Evolutionary conservation across 2,888 invertebrate genomes (phyloP).

Genomic region (Neelides folsomi): DNA sequence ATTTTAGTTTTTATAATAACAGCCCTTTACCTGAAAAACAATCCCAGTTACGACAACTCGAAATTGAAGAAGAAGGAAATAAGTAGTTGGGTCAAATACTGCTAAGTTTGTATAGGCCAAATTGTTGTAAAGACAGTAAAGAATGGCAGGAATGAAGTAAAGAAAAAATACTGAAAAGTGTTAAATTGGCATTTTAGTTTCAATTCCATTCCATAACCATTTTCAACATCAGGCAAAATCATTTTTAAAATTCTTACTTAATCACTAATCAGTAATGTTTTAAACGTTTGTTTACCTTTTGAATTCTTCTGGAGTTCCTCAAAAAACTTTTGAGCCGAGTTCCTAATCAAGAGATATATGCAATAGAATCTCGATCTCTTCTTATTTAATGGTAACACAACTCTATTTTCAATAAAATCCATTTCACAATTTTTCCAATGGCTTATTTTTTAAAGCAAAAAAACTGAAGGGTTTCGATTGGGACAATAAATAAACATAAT

Average conservation of each 20-base stretch:
- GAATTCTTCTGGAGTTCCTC: conserved; percentile 47
- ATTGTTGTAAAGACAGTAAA: conserved; percentile 91
- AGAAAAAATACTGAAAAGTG: conserved; percentile 50
- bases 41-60: conserved; percentile 84
- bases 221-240: too few species aligned
- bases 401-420: too few species aligned
- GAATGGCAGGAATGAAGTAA: conserved; percentile 77
- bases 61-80: conserved; percentile 76
- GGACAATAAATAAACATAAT: too few species aligned
- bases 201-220: too few species aligned
- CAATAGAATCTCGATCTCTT: not conserved
- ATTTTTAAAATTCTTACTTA: too few species aligned
- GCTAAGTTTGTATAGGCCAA: conserved; percentile 79
- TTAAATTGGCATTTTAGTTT: too few species aligned
- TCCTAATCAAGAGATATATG: conserved; percentile 40
- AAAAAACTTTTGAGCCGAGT: conserved; percentile 45
- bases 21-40: conserved; percentile 63
- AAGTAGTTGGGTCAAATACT: conserved; percentile 86
- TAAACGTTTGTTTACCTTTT: conserved; percentile 34
- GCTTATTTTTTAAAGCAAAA: not conserved
- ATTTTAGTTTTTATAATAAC: too few species aligned
- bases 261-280: too few species aligned
- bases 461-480: too few species aligned
- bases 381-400: too few species aligned
- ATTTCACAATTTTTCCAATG: not conserved